A percentile compares a stretch with the other conserved stretches of the same genome.
Conservation (phyloP, 1,140 invertebrate genomes). For the Archegozetes longisetosus region DNA sequence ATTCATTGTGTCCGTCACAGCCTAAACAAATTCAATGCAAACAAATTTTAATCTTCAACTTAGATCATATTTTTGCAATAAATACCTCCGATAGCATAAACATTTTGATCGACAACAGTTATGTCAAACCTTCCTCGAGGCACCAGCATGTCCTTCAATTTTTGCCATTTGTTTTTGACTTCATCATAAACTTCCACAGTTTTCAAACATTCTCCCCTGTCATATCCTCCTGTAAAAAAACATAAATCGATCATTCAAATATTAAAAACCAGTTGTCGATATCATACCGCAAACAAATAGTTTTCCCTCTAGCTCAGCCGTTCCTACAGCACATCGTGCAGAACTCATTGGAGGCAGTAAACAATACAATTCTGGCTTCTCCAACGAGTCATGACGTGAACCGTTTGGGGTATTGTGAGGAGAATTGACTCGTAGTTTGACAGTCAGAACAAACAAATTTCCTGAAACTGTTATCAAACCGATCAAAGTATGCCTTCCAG, state of each 20-base stretch:
- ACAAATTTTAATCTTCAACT: not conserved
- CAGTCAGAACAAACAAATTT: slow-evolving; percentile 42
- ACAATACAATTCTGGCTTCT: slow-evolving; percentile 16
- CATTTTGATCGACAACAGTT: slow-evolving; percentile 42
- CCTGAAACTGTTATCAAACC: slow-evolving; percentile 47
- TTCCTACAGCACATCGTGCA: slow-evolving; percentile 53
- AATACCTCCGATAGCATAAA: slow-evolving; percentile 60
- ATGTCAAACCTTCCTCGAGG: slow-evolving; percentile 56
- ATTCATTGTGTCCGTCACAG: slow-evolving; percentile 52
- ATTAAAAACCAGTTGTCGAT: slow-evolving; percentile 3
- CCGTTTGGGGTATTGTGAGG: slow-evolving; percentile 25
- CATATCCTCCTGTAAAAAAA: slow-evolving; percentile 53
- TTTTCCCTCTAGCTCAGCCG: slow-evolving; percentile 45
- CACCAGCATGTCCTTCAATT: slow-evolving; percentile 46
- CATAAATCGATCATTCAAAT: slow-evolving; percentile 7
- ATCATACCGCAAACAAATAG: slow-evolving; percentile 52
- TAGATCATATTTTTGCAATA: not conserved
- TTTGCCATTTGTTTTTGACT: slow-evolving; percentile 46
- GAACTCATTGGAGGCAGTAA: slow-evolving; percentile 44
- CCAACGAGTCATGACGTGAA: slow-evolving; percentile 14
- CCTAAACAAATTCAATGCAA: not conserved
- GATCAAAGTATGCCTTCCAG: slow-evolving; percentile 44
- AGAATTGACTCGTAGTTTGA: slow-evolving; percentile 41
- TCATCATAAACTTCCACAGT: slow-evolving; percentile 55
- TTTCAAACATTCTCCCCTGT: slow-evolving; percentile 60